Base-by-base conservation (phyloP, 2,797 vertebrate species). In the Anableps anableps region DNA sequence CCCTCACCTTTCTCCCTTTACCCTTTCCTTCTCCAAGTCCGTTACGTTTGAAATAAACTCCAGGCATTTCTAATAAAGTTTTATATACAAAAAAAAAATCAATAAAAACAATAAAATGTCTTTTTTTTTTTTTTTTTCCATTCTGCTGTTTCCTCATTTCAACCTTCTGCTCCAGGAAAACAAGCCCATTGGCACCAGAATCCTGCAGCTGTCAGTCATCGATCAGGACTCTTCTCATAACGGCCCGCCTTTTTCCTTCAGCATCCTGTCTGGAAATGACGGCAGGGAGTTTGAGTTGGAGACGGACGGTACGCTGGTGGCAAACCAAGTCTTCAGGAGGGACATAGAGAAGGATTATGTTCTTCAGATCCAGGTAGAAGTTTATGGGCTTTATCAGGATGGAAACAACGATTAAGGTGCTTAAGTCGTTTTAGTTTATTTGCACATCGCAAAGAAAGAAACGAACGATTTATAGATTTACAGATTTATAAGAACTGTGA, bases 211-310 rank as follows among this genome's bases (percentile, higher is more conserved):
- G 81, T 96, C 97, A 36, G 96, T 99, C 91, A 96, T 96, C 36
- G 98, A 99, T 95, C 96, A 95, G 90, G 99, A 99, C 89, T 97
- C 98, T 77, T 96, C 97, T 90, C 97, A 98, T 92, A 99, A 99
- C 6, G 98, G 98, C 26, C 97, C 98, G 0, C 99, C 99, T 43
- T 99, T 99, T 79, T 93, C 96, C 62, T 99, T 98, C 93, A 93
- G 85, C 75, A 97, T 99, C 85, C 87, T 98, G 76, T 95, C 97
- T 41, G 98, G 99, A 83, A 99, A 99, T 8, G 97, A 98, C 87
- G 98, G 97, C 2, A 93, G 95, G 72, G 97, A 97, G 86, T 99
- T 99, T 84, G 47, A 95, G 0, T 87, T 99, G 94, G 97, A 99
- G 82, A 94, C 95, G 55, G 96, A 96, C 0, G 99, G 99, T 19